A percentile compares a stretch with the other conserved stretches of the same genome.
phyloP scores from a whole-genome alignment of 2,888 invertebrate species.

The Euclidia mi region DNA sequence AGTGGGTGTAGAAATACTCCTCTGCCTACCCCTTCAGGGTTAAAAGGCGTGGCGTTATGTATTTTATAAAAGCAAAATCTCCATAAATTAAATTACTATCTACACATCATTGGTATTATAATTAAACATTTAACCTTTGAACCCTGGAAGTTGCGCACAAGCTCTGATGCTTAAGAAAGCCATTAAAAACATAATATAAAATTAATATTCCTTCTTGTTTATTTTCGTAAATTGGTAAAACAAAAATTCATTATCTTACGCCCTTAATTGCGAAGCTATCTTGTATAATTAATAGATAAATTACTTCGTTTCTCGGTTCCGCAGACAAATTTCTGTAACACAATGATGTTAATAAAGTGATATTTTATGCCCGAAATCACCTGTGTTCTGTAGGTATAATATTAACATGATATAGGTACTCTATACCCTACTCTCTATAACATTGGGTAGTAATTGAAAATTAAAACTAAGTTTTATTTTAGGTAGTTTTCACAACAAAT shows the following conservation, averaged over 20 bases:
- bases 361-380: too few species aligned
- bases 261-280: conserved; percentile 37
- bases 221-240: conserved; percentile 42
- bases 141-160: conserved; percentile 17
- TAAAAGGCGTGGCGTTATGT: too few species aligned
- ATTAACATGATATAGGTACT: too few species aligned
- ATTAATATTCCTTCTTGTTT: conserved; percentile 45
- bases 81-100: too few species aligned
- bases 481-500: too few species aligned
- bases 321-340: conserved; percentile 11
- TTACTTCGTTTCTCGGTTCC: conserved; percentile 21
- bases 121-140: conserved; percentile 23
- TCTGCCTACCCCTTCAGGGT: too few species aligned
- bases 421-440: too few species aligned
- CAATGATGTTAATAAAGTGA: background rate
- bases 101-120: background rate
- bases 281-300: conserved; percentile 25
- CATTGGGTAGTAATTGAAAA: too few species aligned
- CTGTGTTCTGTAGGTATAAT: too few species aligned
- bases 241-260: conserved; percentile 47
- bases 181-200: conserved; percentile 46
- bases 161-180: conserved; percentile 29
- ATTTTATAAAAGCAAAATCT: too few species aligned
- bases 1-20: too few species aligned
- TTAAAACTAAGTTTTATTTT: too few species aligned